Evolutionary conservation across 2,113 vertebrate genomes (phyloP), one percentile per base, ranked within the genome.

Genomic region (Pao palembangensis): DNA sequence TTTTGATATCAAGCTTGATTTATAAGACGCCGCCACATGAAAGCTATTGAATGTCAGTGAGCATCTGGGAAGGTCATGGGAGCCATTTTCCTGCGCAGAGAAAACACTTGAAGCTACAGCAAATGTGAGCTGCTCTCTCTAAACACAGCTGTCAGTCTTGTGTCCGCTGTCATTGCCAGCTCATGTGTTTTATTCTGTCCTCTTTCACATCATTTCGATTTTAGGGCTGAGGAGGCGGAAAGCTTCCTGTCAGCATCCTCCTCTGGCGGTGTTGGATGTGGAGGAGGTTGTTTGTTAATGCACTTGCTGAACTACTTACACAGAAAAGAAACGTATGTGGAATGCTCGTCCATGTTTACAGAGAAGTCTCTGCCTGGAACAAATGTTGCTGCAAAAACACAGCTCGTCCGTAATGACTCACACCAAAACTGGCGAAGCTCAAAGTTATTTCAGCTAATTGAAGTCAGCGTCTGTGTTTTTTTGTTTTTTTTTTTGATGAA

Each of bases 141-240:
- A 85, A 86, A 86, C 84, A 86, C 82, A 86, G 86, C 84, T 86
- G 84, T 82, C 74, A 70, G 80, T 82, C 80, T 86, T 48, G 71
- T 71, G 79, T 81, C 75, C 69, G 48, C 70, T 71, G 73, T 79
- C 79, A 58, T 17, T 78, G 69, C 64, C 69, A 71, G 67, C 71
- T 72, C 59, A 57, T 34, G 71, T 28, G 41, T 75, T 79, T 71
- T 67, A 60, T 51, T 78, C 63, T 73, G 55, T 68, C 64, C 63
- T 67, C 62, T 41, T 51, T 59, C 44, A 55, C 51, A 52, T 63
- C 44, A 54, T 73, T 68, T 58, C 48, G 58, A 41, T 25, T 34
- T 48, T 16, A 55, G 58, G 60, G 71, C 69, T 55, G 73, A 75
- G 64, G 43, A 74, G 62, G 38, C 54, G 18, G 38, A 56, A 17